Conservation (phyloP, 1,140 invertebrate species). For the Meloidogyne floridensis region DNA sequence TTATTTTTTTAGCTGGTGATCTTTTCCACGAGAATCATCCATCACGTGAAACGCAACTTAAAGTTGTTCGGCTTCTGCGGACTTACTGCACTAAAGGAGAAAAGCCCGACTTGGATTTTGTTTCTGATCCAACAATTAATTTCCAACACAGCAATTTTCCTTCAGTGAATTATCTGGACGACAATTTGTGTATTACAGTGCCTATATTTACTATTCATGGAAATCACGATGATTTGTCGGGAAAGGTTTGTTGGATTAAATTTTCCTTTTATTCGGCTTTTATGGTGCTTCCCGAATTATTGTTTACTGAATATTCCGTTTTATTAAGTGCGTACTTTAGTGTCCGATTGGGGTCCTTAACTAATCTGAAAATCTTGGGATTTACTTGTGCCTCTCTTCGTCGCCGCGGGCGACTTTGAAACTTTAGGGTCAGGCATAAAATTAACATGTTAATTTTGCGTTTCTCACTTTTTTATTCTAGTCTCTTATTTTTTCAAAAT, state of each 20-base stretch:
- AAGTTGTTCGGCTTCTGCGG: constrained; percentile 77
- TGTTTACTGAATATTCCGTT: too few species aligned
- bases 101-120: constrained; percentile 73
- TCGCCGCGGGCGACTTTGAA: too few species aligned
- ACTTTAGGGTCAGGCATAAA: too few species aligned
- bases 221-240: constrained; percentile 94
- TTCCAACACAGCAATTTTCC: constrained; percentile 72
- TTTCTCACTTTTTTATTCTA: too few species aligned
- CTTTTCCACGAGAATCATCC: constrained; percentile 86
- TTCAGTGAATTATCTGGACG: constrained; percentile 88
- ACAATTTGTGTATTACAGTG: constrained; percentile 86
- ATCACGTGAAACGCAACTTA: constrained; percentile 75
- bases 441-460: too few species aligned
- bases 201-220: constrained; percentile 89
- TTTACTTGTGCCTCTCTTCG: too few species aligned
- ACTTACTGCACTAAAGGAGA: constrained; percentile 74
- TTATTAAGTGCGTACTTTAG: too few species aligned
- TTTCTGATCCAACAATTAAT: constrained; percentile 76
- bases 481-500: too few species aligned
- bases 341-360: too few species aligned
- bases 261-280: too few species aligned
- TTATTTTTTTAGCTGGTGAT: constrained; percentile 83
- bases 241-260: constrained; percentile 64
- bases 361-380: too few species aligned
- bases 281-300: too few species aligned